Evolutionary conservation across 30 jellyfish, hydroid and myxozoan species (phyloP).

Genomic region (Mastigias papua): DNA sequence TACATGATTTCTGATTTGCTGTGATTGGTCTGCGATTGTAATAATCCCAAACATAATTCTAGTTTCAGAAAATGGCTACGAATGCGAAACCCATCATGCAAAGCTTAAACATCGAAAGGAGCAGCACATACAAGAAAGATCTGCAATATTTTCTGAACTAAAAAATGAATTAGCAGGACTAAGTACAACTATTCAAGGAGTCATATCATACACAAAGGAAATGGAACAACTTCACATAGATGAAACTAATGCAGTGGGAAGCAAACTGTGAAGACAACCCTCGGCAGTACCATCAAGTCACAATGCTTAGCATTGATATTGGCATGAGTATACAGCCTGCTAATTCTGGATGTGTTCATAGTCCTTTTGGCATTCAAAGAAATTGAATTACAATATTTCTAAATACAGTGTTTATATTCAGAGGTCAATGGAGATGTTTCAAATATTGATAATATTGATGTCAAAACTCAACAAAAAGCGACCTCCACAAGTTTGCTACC

Average conservation of each 20-base stretch:
- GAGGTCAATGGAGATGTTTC: too few relatives aligned
- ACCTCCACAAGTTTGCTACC: too few relatives aligned
- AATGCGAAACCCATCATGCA: background rate
- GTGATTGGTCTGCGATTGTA: background rate
- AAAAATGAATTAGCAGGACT: slow-evolving; percentile 31
- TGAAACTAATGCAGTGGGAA: background rate
- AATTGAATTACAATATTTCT: too few relatives aligned
- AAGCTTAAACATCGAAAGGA: background rate
- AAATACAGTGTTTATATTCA: too few relatives aligned
- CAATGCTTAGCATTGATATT: too few relatives aligned
- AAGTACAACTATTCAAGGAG: slow-evolving; percentile 26
- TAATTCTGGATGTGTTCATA: too few relatives aligned
- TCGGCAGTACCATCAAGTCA: too few relatives aligned
- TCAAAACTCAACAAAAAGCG: too few relatives aligned
- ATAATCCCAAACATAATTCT: background rate
- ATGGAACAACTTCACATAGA: background rate
- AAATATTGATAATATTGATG: too few relatives aligned
- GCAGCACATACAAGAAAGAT: slow-evolving; percentile 32
- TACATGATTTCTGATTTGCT: background rate
- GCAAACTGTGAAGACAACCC: background rate
- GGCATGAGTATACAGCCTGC: too few relatives aligned
- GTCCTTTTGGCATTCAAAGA: too few relatives aligned
- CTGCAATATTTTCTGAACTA: slow-evolving; percentile 16
- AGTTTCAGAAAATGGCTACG: slow-evolving; percentile 7
- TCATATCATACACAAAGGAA: slow-evolving; percentile 6